Base-by-base conservation (phyloP, 2,113 vertebrate species). In the Orcinus orca region DNA sequence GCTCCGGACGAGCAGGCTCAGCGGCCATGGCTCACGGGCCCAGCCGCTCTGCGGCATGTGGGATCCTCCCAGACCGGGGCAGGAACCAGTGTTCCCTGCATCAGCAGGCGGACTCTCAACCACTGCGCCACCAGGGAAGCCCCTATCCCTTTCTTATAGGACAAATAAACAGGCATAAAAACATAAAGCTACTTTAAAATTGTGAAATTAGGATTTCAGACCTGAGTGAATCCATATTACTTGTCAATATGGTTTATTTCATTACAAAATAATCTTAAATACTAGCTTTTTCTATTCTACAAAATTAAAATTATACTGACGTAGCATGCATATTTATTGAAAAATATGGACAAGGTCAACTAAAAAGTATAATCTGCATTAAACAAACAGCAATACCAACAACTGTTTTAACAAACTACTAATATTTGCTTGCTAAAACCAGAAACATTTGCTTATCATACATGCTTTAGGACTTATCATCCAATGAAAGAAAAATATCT, bases 251-350 rank as follows among this genome's bases (percentile, higher is more conserved):
- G 50, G 73, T 10, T 96, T 92, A 82, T 44, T 80, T 83, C 8
- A 91, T 87, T 67, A 82, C 20, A 87, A 89, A 96, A 95, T 73
- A 90, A 53, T 62, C 31, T 76, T 88, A 89, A 82, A 36, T 38
- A 70, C 11, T 47, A 88, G 62, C 2, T 17, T 87, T 80, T 92
- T 81, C 33, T 79, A 20, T 62, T 84, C 26, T 17, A 74, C 25
- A 79, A 77, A 76, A 82, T 82, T 82, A 93, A 96, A 91, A 86
- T 83, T 73, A 79, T 23, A 74, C 25, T 53, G 41, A 55, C n/a
- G 1, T 3, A 55, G 81, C 8, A 88, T 67, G 8, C 7, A 36
- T 96, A 67, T 55, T 76, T 93, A 71, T n/a, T 92, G 4, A n/a
- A 87, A 84, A 65, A 85, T 7, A n/a, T 12, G 11, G 4, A 68